Conservation (phyloP, 1,140 invertebrate species). For the Pseudomyrmex flavicornis region DNA sequence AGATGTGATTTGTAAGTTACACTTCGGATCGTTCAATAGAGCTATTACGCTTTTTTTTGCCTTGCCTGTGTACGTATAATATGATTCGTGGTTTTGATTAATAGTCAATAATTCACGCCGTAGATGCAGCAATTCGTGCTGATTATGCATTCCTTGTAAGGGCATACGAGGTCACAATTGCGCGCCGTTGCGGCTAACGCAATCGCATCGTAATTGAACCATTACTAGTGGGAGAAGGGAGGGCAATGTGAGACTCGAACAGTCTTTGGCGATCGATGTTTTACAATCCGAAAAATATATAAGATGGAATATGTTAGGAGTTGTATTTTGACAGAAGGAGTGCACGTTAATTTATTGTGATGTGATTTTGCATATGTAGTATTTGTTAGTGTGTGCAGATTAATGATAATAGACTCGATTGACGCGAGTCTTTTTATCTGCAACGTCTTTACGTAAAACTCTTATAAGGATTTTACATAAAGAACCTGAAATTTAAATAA, state of each 20-base stretch:
- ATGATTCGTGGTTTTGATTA: slow-evolving; percentile 46
- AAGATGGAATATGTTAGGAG: slow-evolving; percentile 7
- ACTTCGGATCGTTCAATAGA: slow-evolving; percentile 30
- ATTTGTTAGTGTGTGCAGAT: no score
- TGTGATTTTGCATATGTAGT: no score
- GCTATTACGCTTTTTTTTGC: slow-evolving; percentile 25
- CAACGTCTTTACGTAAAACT: no score
- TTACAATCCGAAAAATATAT: slow-evolving; percentile 42
- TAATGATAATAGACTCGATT: background rate
- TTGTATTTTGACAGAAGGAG: slow-evolving; percentile 10
- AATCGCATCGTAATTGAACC: slow-evolving; percentile 58
- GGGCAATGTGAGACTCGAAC: slow-evolving; percentile 37
- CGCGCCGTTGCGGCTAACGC: slow-evolving; percentile 22
- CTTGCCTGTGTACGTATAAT: background rate
- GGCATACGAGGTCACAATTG: slow-evolving; percentile 42
- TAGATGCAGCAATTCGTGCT: slow-evolving; percentile 18
- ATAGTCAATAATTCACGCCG: slow-evolving; percentile 49
- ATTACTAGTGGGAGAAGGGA: slow-evolving; percentile 31
- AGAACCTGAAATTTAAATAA: no score
- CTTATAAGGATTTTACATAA: no score
- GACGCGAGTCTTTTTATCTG: no score
- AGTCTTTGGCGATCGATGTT: slow-evolving; percentile 28
- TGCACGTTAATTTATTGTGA: background rate
- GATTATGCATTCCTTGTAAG: slow-evolving; percentile 56
- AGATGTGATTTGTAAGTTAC: slow-evolving; percentile 1